Conservation (phyloP, 2,888 invertebrate genomes). For the Choreutis nemorana region DNA sequence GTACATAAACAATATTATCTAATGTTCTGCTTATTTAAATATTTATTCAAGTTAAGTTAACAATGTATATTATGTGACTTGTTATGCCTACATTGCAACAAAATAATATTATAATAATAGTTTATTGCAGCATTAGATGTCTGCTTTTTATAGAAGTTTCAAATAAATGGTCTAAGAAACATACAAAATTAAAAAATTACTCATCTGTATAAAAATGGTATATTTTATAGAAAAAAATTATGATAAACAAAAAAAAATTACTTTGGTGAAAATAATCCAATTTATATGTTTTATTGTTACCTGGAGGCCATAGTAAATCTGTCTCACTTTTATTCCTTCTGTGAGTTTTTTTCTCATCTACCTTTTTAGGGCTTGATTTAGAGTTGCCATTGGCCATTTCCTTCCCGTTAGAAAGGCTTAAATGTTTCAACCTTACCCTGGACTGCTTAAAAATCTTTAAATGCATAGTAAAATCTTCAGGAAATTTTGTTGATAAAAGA, state of each 20-base stretch:
- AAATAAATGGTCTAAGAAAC: too few relatives aligned
- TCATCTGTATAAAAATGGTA: background rate
- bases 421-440: slow-evolving; percentile 57
- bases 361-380: slow-evolving; percentile 44
- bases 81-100: too few relatives aligned
- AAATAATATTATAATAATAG: background rate
- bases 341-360: slow-evolving; percentile 63
- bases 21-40: background rate
- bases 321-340: slow-evolving; percentile 79
- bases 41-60: background rate
- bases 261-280: too few relatives aligned
- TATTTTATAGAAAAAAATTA: background rate
- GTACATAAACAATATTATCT: background rate
- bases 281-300: too few relatives aligned
- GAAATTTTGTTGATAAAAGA: slow-evolving; percentile 83
- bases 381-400: slow-evolving; percentile 45
- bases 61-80: too few relatives aligned
- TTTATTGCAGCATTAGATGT: background rate
- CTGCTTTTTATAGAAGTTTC: too few relatives aligned
- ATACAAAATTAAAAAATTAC: too few relatives aligned
- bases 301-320: slow-evolving; percentile 72
- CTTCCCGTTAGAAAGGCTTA: slow-evolving; percentile 48
- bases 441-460: slow-evolving; percentile 87
- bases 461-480: slow-evolving; percentile 91
- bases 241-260: background rate